Base-by-base conservation (phyloP, 1,140 invertebrate genomes). In the Drosophila rufa region DNA sequence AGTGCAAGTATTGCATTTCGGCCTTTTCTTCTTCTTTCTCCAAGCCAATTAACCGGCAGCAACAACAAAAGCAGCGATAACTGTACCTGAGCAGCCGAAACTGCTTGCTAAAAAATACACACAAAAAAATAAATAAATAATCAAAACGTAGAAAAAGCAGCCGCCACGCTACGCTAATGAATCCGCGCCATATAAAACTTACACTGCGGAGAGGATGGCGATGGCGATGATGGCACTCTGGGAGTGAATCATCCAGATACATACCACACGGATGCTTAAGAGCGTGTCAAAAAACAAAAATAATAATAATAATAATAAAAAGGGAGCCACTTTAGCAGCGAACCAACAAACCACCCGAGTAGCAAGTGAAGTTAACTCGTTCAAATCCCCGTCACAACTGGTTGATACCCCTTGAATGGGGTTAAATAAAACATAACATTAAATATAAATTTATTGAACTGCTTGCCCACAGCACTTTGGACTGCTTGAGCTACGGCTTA, bases 141-240 rank as follows among this genome's bases (percentile, higher is more conserved):
- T 71, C 55, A 55, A 70, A 38, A 73, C 48, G 33, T 47, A 73
- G 62, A 62, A 57, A 55, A 62, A 62, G 40, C 57, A 66, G 62
- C 62, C 62, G 62, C 62, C 62, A 48, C 69, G 82, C 78, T 73
- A 48, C 69, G 78, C 78, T 77, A 61, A 78, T 85, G 75, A 79
- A 75, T 56, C 53, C 53, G 69, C 59, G 69, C 75, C 68, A 36
- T 62, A 43, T 62, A 43, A 66, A 66, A 62, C 57, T 66, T 56
- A 40, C 36, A 65, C 62, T 19, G 61, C 19, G 17, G 15, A 22
- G 27, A 65, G 56, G 61, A 43, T 64, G n/a, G 57, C 40, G 30
- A 74, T 47, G 22, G 22, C 22, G 22, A 25, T 25, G 36, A 47
- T 73, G 46, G 61, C 36, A 56, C 53, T 40, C 53, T 38, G 42